A percentile compares a stretch with the other conserved stretches of the same genome.
phyloP scores from a whole-genome alignment of 1,140 invertebrate species.

The Brachionus rotundiformis region DNA sequence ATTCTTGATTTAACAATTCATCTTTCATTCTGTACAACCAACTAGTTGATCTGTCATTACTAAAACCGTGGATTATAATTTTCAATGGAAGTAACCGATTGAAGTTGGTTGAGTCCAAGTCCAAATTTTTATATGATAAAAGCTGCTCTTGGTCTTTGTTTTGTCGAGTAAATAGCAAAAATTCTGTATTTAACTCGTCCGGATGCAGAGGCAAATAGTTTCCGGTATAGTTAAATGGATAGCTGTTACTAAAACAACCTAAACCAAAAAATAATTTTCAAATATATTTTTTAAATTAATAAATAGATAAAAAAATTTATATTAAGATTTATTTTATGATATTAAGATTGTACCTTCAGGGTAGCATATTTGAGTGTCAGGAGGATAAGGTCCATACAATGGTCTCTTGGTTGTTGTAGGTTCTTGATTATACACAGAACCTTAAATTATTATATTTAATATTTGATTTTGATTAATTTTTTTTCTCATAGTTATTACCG shows the following conservation, averaged over 20 bases:
- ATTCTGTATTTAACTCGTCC: background rate
- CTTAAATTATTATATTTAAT: background rate
- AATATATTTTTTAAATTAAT: background rate
- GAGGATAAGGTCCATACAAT: slow-evolving; percentile 8
- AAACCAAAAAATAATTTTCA: background rate
- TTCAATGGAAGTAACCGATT: slow-evolving; percentile 63
- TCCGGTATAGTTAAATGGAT: slow-evolving; percentile 56
- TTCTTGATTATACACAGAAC: background rate
- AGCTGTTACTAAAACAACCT: slow-evolving; percentile 56
- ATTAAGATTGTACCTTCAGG: background rate
- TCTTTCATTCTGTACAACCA: slow-evolving; percentile 32
- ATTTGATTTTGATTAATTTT: background rate
- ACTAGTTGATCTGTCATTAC: slow-evolving; percentile 74
- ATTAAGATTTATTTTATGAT: slow-evolving; percentile 26
- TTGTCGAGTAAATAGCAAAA: slow-evolving; percentile 39
- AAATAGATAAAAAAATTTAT: no score
- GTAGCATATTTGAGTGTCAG: background rate
- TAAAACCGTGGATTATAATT: slow-evolving; percentile 90
- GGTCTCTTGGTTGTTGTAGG: slow-evolving; percentile 2
- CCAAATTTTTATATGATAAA: background rate
- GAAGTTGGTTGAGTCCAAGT: background rate
- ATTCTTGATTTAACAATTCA: slow-evolving; percentile 24
- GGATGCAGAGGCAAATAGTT: slow-evolving; percentile 55
- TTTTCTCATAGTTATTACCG: background rate
- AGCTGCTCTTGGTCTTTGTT: background rate